A percentile compares a stretch with the other conserved stretches of the same genome.
These are phyloP conservation scores for Megastigmus dorsalis DNA, from an alignment of 2,888 invertebrate genomes.

Conservation along the genomic window DNA sequence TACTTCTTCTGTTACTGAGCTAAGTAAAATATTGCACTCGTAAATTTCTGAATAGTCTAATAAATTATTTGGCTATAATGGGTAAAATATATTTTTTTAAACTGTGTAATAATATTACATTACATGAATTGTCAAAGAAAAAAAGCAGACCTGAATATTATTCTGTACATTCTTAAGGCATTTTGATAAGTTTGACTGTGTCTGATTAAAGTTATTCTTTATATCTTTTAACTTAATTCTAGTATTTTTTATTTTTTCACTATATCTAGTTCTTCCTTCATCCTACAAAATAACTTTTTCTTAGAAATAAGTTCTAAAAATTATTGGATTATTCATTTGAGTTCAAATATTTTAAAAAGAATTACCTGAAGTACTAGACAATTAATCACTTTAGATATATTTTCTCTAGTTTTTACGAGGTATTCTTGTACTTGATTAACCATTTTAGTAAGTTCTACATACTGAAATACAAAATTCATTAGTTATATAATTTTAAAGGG, in stretches of 20 bases:
- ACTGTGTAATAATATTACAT: conserved; percentile 20
- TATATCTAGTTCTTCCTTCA: conserved; percentile 63
- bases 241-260: conserved; percentile 62
- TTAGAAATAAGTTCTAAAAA: conserved; percentile 4
- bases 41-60: conserved; percentile 58
- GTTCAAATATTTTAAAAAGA: neutral
- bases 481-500: conserved; percentile 23
- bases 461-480: conserved; percentile 59
- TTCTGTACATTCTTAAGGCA: conserved; percentile 57
- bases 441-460: conserved; percentile 62
- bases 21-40: conserved; percentile 61
- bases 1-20: conserved; percentile 64
- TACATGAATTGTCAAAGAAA: neutral
- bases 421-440: conserved; percentile 63
- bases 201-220: conserved; percentile 69
- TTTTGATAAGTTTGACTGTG: conserved; percentile 60
- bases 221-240: conserved; percentile 66
- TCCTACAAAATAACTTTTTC: conserved; percentile 58
- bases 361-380: conserved; percentile 65
- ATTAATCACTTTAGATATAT: conserved; percentile 61
- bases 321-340: too few relatives aligned
- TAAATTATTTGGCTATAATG: conserved; percentile 57
- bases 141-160: conserved; percentile 57
- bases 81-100: conserved; percentile 4
- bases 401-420: conserved; percentile 62